phyloP scores from a whole-genome alignment of 2,797 vertebrate species.

The Columba guinea region DNA sequence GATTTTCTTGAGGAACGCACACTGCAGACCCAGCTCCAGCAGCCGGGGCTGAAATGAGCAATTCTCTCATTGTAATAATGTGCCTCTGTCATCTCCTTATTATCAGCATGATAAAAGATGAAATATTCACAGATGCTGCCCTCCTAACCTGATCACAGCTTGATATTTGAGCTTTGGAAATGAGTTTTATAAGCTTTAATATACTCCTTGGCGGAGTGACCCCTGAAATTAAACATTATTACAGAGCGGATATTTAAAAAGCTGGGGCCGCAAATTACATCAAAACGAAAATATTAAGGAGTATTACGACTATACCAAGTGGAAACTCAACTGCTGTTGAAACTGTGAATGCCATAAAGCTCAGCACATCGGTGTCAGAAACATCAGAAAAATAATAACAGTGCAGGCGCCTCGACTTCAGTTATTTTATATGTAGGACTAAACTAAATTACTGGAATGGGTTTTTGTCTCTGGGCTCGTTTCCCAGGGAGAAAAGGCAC shows the following conservation, averaged over 20 bases:
- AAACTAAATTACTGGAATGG: slow-evolving; percentile 90
- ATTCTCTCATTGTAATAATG: slow-evolving; percentile 99
- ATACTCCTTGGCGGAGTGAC: slow-evolving; percentile 99
- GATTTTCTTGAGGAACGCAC: slow-evolving; percentile 95
- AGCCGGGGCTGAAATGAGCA: slow-evolving; percentile 94
- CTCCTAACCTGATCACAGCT: slow-evolving; percentile 99
- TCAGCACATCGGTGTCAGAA: slow-evolving; percentile 80
- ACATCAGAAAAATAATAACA: slow-evolving; percentile 92
- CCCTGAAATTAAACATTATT: slow-evolving; percentile 99
- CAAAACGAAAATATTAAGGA: slow-evolving; percentile 99
- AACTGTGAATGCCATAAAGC: slow-evolving; percentile 77
- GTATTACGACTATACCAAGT: slow-evolving; percentile 98
- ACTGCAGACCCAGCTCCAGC: slow-evolving; percentile 86
- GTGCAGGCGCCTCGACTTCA: slow-evolving; percentile 83
- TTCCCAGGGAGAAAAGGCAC: slow-evolving; percentile 57
- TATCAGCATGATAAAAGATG: slow-evolving; percentile 99
- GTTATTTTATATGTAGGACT: slow-evolving; percentile 87
- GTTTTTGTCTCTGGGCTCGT: slow-evolving; percentile 81
- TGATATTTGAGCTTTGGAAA: slow-evolving; percentile 99
- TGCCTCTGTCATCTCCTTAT: slow-evolving; percentile 99
- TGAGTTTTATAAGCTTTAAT: slow-evolving; percentile 99
- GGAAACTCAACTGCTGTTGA: slow-evolving; percentile 83
- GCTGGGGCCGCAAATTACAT: slow-evolving; percentile 99
- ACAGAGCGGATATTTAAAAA: slow-evolving; percentile 99
- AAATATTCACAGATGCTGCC: slow-evolving; percentile 99